Evolutionary conservation across 2,888 invertebrate species (phyloP).

Genomic region (Drosophila pseudotakahashii): DNA sequence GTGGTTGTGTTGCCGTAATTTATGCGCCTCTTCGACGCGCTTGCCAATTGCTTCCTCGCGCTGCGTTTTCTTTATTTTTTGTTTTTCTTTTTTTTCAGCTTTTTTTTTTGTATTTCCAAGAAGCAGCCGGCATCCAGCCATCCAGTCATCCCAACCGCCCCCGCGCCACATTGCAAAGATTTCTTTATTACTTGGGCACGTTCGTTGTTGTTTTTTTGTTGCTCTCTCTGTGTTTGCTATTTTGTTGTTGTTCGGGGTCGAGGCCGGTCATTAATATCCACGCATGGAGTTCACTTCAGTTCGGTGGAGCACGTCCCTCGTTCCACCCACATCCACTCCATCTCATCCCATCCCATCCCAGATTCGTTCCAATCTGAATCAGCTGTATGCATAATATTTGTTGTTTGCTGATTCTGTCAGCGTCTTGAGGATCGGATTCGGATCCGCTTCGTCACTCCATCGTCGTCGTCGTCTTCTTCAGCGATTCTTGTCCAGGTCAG

Average conservation of each 20-base stretch:
- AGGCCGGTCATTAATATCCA: constrained; percentile 81
- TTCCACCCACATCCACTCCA: constrained; percentile 4
- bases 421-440: constrained; percentile 49
- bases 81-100: neutral
- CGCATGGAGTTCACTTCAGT: constrained; percentile 65
- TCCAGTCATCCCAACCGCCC: constrained; percentile 40
- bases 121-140: constrained; percentile 30
- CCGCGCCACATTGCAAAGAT: constrained; percentile 65
- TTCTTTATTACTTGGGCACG: constrained; percentile 79
- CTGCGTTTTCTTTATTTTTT: constrained; percentile 34
- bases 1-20: constrained; percentile 55
- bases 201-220: constrained; percentile 34
- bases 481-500: constrained; percentile 73
- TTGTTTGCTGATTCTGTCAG: constrained; percentile 68
- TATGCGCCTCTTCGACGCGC: constrained; percentile 76
- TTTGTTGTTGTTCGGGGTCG: constrained; percentile 65
- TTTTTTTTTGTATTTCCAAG: constrained; percentile 30
- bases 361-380: constrained; percentile 57
- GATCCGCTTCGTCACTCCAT: constrained; percentile 66
- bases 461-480: constrained; percentile 26
- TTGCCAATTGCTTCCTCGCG: constrained; percentile 68
- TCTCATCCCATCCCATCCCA: constrained; percentile 6
- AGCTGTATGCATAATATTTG: constrained; percentile 72
- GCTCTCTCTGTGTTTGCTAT: neutral
- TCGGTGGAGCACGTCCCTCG: constrained; percentile 42